phyloP scores from a whole-genome alignment of 2,113 vertebrate genomes.

The Saccopteryx bilineata region DNA sequence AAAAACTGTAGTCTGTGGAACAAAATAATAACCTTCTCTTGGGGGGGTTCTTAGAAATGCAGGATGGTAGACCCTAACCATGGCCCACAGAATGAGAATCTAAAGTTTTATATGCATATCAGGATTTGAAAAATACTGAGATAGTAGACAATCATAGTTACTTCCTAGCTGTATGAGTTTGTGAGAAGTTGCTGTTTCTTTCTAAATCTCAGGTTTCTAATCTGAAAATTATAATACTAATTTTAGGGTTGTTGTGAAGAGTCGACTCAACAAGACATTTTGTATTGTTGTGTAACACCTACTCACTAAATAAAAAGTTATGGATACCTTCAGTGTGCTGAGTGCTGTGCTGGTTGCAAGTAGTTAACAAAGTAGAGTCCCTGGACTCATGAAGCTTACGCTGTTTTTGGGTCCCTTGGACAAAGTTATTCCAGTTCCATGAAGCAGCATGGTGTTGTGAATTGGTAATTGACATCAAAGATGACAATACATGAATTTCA shows the following conservation, averaged over 20 bases:
- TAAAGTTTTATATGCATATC: neutral
- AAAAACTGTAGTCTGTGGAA: neutral
- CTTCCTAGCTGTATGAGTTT: neutral
- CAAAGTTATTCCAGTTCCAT: neutral
- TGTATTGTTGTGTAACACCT: neutral
- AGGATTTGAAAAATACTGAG: slow-evolving; percentile 11
- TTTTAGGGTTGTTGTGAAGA: neutral
- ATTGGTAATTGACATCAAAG: neutral
- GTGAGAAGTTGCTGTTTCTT: neutral
- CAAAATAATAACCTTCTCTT: neutral
- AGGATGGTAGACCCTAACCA: neutral
- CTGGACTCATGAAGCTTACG: neutral
- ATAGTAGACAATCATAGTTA: neutral
- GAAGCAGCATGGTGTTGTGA: neutral
- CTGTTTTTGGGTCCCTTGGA: neutral
- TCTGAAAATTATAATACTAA: neutral
- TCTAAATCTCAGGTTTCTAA: neutral
- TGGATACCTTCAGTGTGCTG: neutral
- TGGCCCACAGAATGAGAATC: neutral
- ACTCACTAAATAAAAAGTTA: neutral
- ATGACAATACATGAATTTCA: neutral
- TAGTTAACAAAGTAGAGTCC: neutral
- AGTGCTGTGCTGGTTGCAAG: too few species aligned
- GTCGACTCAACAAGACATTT: neutral
- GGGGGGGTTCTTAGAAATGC: neutral